Evolutionary conservation across 2,888 invertebrate species (phyloP).

Genomic region (Synanthedon andrenaeformis): DNA sequence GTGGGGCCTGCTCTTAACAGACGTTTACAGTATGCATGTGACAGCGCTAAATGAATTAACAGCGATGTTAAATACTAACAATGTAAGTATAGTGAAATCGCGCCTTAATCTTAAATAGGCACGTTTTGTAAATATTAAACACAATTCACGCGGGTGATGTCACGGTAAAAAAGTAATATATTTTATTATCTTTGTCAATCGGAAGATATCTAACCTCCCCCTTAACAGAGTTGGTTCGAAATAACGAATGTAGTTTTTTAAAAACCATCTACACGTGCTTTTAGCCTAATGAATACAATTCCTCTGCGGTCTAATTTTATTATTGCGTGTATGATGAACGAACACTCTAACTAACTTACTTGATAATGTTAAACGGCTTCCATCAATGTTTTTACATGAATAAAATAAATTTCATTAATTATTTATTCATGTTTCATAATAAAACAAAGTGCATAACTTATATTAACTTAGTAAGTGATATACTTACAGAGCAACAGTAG

Average conservation of each 20-base stretch:
- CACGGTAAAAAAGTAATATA: neutral
- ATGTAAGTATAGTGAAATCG: too few species aligned
- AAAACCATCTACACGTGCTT: slow-evolving; percentile 27
- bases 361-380: neutral
- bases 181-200: too few species aligned
- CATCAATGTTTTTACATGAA: too few species aligned
- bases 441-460: too few species aligned
- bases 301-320: slow-evolving; percentile 14
- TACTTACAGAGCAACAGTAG: too few species aligned
- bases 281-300: slow-evolving; percentile 37
- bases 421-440: too few species aligned
- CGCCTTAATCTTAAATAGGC: neutral
- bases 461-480: too few species aligned
- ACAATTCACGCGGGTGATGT: neutral
- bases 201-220: neutral
- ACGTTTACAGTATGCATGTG: too few species aligned
- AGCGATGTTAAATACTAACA: too few species aligned
- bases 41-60: too few species aligned
- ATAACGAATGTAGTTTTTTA: slow-evolving; percentile 10
- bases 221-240: neutral
- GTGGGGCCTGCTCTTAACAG: too few species aligned
- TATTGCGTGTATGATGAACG: slow-evolving; percentile 2
- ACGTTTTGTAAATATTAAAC: neutral
- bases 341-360: neutral
- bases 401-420: too few species aligned